Conservation (phyloP, 2,888 invertebrate genomes). For the Ptychoptera contaminata region DNA sequence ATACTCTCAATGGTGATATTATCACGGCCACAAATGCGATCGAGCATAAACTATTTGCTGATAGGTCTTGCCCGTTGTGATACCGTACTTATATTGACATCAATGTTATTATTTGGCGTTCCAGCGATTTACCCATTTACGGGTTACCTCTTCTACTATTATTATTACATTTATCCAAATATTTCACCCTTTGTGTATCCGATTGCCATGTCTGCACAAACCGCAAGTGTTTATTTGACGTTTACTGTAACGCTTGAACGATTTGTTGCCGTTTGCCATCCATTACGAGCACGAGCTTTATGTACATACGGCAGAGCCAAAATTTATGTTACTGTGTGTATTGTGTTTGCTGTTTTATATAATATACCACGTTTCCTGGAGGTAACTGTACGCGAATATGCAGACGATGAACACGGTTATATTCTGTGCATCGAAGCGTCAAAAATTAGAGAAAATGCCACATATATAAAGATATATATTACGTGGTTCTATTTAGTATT, state of each 20-base stretch:
- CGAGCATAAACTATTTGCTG: conserved; percentile 87
- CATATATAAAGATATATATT: conserved; percentile 76
- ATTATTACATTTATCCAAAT: conserved; percentile 63
- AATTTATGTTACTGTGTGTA: conserved; percentile 68
- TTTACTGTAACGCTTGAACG: conserved; percentile 83
- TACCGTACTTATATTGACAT: conserved; percentile 74
- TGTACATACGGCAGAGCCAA: conserved; percentile 81
- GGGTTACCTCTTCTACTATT: conserved; percentile 57
- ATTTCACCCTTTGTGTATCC: conserved; percentile 70
- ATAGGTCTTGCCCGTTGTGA: conserved; percentile 90
- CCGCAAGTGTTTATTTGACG: conserved; percentile 84
- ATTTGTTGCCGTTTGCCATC: conserved; percentile 88
- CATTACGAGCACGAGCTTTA: conserved; percentile 70
- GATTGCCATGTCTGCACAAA: conserved; percentile 74
- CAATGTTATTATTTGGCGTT: conserved; percentile 72
- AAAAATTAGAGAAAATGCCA: conserved; percentile 45
- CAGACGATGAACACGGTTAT: conserved; percentile 35
- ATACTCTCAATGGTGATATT: conserved; percentile 80
- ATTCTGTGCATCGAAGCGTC: conserved; percentile 59
- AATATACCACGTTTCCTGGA: conserved; percentile 73
- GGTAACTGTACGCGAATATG: conserved; percentile 33
- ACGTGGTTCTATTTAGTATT: conserved; percentile 90
- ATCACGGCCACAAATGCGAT: conserved; percentile 86
- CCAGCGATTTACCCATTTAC: conserved; percentile 75
- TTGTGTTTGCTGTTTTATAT: conserved; percentile 66